Evolutionary conservation across 1,140 invertebrate genomes (phyloP).

Genomic region (Myzus persicae): DNA sequence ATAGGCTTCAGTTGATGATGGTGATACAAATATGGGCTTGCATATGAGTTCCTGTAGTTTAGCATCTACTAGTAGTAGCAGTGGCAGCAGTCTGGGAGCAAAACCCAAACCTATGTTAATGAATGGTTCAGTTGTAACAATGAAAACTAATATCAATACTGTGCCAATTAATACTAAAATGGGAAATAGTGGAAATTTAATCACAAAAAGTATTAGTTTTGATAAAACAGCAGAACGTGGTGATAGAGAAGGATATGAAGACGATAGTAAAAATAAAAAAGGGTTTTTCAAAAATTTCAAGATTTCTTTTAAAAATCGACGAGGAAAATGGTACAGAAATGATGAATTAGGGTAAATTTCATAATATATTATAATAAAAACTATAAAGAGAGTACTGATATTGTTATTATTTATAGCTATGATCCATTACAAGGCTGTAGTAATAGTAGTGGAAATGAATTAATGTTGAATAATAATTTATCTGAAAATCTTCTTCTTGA

Average conservation of each 20-base stretch:
- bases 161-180: slow-evolving; percentile 64
- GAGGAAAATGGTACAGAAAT: slow-evolving; percentile 65
- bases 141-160: slow-evolving; percentile 60
- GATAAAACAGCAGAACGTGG: slow-evolving; percentile 87
- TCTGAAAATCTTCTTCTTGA: not conserved
- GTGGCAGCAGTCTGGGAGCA: slow-evolving; percentile 60
- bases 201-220: slow-evolving; percentile 91
- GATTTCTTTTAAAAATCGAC: slow-evolving; percentile 73
- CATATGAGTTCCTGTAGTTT: slow-evolving; percentile 67
- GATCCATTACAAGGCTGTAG: slow-evolving; percentile 42
- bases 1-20: slow-evolving; percentile 59
- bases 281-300: slow-evolving; percentile 76
- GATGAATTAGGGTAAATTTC: slow-evolving; percentile 52
- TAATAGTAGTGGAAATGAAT: slow-evolving; percentile 28
- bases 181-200: slow-evolving; percentile 73
- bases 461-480: slow-evolving; percentile 21
- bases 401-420: slow-evolving; percentile 12
- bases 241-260: slow-evolving; percentile 68
- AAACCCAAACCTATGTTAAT: slow-evolving; percentile 60
- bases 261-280: slow-evolving; percentile 70
- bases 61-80: slow-evolving; percentile 67
- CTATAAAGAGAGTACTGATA: not conserved
- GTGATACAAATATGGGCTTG: slow-evolving; percentile 62
- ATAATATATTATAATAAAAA: not conserved
- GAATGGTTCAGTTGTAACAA: slow-evolving; percentile 62